Evolutionary conservation across 1,140 invertebrate species (phyloP), one percentile per base, ranked within the genome.

Genomic region (Aphelinus atriplicis): DNA sequence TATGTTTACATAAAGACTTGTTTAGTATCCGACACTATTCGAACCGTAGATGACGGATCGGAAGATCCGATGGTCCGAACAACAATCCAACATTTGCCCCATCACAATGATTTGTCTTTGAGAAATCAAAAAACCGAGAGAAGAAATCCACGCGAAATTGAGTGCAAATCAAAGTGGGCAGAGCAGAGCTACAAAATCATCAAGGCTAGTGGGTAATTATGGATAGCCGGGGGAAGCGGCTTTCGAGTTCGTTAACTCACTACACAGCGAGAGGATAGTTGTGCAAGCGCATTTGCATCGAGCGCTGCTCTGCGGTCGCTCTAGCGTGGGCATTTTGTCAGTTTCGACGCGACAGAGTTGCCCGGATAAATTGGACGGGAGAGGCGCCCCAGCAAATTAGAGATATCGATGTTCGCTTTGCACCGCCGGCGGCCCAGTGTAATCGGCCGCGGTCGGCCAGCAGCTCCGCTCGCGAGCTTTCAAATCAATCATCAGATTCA

Each of bases 401-500:
- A 75, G 60, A 75, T 75, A 75, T 75, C 67, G 67, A 70, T 75
- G 73, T 70, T 55, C 66, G 67, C 46, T 70, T 75, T 58, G 65
- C 58, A 42, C 26, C 26, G 26, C 26, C 26, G 26, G 26, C 26
- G 26, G 10, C 7, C 50, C 58, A 43, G 58, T 74, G 65, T 68
- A 62, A 68, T 74, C 72, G 57, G 26, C 26, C 42, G 10, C 56
- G 71, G 26, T 60, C 51, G 61, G 45, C 3, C 47, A 56, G 46
- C 63, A 64, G 47, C 63, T n/a, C 7, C 1, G 57, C 26, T 60
- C 57, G n/a, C 62, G 57, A 68, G 73, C 60, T 70, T 70, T 70
- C 73, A 57, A 75, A 75, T 75, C 73, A 75, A 75, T 75, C 66
- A 70, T 75, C 60, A 51, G 61, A 75, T 75, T 75, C 73, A 65